A percentile compares a stretch with the other conserved stretches of the same genome.
Evolutionary conservation across 2,888 invertebrate genomes (phyloP).

Genomic region (Apotomis betuletana): DNA sequence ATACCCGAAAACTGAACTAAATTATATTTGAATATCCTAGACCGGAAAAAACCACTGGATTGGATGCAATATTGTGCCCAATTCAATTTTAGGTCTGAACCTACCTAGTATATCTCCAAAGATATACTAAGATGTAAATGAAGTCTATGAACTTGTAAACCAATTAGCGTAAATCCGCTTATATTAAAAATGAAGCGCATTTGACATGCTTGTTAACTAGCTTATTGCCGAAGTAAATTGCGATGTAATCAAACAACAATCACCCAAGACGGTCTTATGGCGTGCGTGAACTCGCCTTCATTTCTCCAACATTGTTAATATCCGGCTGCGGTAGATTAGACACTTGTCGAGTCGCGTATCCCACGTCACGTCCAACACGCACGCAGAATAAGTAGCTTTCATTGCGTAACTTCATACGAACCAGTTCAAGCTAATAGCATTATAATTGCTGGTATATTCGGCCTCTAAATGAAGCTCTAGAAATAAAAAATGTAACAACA

Average conservation of each 20-base stretch:
- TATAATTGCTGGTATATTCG: constrained; percentile 60
- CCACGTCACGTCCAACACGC: constrained; percentile 36
- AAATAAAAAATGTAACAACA: constrained; percentile 46
- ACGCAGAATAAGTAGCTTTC: constrained; percentile 40
- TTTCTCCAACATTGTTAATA: constrained; percentile 24
- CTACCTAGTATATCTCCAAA: too few relatives aligned
- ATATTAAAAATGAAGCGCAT: neutral
- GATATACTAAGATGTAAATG: neutral
- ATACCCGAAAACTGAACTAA: too few relatives aligned
- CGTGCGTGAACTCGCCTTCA: constrained; percentile 15
- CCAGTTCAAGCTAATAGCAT: constrained; percentile 63
- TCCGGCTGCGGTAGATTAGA: constrained; percentile 32
- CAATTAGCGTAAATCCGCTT: neutral
- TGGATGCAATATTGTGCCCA: too few relatives aligned
- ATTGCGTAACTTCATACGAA: constrained; percentile 47
- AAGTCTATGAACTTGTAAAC: neutral
- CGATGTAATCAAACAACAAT: constrained; percentile 6
- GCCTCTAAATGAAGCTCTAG: constrained; percentile 48
- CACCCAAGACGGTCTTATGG: constrained; percentile 1
- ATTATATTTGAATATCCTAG: too few relatives aligned
- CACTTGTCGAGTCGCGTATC: constrained; percentile 23
- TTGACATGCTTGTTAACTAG: neutral
- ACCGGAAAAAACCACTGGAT: too few relatives aligned
- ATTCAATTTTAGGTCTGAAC: too few relatives aligned
- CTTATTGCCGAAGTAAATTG: neutral